Conservation (phyloP, 2,888 invertebrate species). For the Melinaea menophilus region DNA sequence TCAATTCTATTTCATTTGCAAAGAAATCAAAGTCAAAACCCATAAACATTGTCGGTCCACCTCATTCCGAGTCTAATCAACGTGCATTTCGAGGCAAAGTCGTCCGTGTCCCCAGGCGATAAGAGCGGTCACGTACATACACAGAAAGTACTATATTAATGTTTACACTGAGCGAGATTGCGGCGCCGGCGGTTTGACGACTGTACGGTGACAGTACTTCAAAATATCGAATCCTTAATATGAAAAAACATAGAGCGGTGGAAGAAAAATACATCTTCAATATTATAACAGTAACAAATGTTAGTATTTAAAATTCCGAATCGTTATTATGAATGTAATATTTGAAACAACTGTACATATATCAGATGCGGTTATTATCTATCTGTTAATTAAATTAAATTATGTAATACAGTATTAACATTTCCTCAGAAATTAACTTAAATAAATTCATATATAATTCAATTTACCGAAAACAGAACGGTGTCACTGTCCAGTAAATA, state of each 20-base stretch:
- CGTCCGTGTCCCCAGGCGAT: background rate
- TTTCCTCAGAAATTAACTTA: too few relatives aligned
- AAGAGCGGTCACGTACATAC: background rate
- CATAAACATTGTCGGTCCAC: conserved; percentile 8
- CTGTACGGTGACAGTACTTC: too few relatives aligned
- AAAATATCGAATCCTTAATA: too few relatives aligned
- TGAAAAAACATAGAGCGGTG: too few relatives aligned
- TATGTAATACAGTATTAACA: too few relatives aligned
- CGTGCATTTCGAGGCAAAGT: background rate
- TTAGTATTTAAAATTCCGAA: too few relatives aligned
- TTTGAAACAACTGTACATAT: too few relatives aligned
- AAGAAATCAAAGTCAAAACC: conserved; percentile 5
- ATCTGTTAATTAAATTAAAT: too few relatives aligned
- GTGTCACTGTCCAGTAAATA: background rate
- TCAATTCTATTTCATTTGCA: conserved; percentile 1
- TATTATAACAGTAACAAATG: too few relatives aligned
- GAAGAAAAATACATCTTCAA: too few relatives aligned
- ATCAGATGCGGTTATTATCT: too few relatives aligned
- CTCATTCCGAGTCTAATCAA: conserved; percentile 17
- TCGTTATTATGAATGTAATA: too few relatives aligned
- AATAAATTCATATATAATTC: background rate
- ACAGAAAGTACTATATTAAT: conserved; percentile 1
- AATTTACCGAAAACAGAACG: background rate
- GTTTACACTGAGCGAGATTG: background rate
- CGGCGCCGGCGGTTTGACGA: background rate